Evolutionary conservation across 2,797 vertebrate species (phyloP).

Genomic region (Leuciscus waleckii): DNA sequence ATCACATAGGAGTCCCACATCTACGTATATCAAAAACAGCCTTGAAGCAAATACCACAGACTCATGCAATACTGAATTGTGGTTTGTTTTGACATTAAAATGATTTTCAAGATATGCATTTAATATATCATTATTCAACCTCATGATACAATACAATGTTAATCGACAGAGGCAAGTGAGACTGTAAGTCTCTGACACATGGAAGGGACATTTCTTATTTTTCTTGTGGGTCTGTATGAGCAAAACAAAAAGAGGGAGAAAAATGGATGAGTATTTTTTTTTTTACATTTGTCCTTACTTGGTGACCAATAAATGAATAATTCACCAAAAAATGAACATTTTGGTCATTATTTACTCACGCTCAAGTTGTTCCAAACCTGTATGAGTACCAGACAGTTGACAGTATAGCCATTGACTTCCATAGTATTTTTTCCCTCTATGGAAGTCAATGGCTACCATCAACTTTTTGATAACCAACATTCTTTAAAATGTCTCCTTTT

Average conservation of each 20-base stretch:
- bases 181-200: conserved; percentile 40
- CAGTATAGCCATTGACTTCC: no score
- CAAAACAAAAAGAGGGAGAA: conserved; percentile 44
- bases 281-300: neutral
- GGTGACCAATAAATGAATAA: no score
- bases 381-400: no score
- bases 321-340: no score
- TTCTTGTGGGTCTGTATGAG: neutral
- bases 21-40: conserved; percentile 51
- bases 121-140: conserved; percentile 27
- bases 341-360: no score
- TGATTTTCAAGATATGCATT: conserved; percentile 33
- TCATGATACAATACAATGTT: conserved; percentile 10
- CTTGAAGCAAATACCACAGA: conserved; percentile 63
- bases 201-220: conserved; percentile 14
- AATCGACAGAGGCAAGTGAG: conserved; percentile 32
- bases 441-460: no score
- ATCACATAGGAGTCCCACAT: conserved; percentile 65
- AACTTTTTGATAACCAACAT: no score
- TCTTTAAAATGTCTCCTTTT: no score
- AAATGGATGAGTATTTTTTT: neutral
- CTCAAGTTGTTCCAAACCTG: no score
- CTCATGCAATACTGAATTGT: conserved; percentile 62
- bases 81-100: conserved; percentile 62
- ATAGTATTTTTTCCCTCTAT: no score